Conservation (phyloP, 2,113 vertebrate genomes). For the Myiopsitta monachus region DNA sequence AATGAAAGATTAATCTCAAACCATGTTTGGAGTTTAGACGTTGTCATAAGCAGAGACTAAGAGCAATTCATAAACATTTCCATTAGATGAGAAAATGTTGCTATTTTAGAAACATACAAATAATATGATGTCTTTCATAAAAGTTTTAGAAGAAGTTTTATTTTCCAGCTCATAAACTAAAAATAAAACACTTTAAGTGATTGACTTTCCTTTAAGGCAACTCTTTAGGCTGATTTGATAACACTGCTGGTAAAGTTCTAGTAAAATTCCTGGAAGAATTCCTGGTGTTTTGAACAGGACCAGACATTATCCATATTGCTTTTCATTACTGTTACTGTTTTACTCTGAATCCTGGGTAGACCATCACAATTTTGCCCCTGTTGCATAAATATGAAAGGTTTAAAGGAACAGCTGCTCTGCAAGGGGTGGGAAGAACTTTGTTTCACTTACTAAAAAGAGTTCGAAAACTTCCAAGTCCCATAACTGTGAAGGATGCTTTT, state of each 20-base stretch:
- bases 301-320: background rate
- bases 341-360: background rate
- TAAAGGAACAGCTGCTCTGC: background rate
- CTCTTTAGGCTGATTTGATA: background rate
- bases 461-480: background rate
- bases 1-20: background rate
- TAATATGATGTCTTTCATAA: background rate
- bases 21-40: background rate
- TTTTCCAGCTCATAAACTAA: slow-evolving; percentile 23
- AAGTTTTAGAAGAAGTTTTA: background rate
- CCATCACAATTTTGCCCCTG: background rate
- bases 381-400: background rate
- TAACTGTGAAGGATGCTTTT: background rate
- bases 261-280: slow-evolving; percentile 19
- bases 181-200: slow-evolving; percentile 15
- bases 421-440: background rate
- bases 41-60: background rate
- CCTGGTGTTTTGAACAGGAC: background rate
- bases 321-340: background rate
- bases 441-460: background rate
- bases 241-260: background rate
- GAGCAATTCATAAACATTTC: slow-evolving; percentile 9
- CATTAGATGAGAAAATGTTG: background rate
- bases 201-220: slow-evolving; percentile 16
- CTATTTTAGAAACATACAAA: slow-evolving; percentile 14